These are phyloP conservation scores for Drosophila maculinotata DNA, from an alignment of 2,888 invertebrate genomes.

Conservation along the genomic window DNA sequence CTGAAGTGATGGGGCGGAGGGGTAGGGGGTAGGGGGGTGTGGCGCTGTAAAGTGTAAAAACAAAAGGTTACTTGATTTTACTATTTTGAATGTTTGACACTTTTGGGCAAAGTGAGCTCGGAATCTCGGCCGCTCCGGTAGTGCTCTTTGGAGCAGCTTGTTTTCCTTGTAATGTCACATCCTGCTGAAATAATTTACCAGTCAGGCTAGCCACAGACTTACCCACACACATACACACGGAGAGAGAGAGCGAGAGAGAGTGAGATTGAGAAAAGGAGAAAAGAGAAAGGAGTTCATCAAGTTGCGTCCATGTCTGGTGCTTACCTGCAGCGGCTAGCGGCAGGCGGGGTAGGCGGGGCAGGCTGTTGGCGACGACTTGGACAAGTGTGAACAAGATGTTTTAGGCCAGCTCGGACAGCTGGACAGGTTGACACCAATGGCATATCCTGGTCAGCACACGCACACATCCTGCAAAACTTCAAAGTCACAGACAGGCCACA, in stretches of 20 bases:
- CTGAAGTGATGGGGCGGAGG: no score
- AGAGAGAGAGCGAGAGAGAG: slow-evolving; percentile 4
- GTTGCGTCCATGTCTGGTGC: slow-evolving; percentile 29
- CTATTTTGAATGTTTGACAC: slow-evolving; percentile 85
- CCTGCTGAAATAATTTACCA: slow-evolving; percentile 78
- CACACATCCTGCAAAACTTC: slow-evolving; percentile 64
- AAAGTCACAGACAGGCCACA: slow-evolving; percentile 58
- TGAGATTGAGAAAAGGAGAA: neutral
- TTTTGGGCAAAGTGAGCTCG: slow-evolving; percentile 70
- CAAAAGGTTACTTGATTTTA: slow-evolving; percentile 84
- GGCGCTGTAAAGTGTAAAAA: slow-evolving; percentile 59
- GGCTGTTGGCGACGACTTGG: slow-evolving; percentile 58
- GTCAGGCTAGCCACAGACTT: slow-evolving; percentile 44
- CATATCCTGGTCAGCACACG: slow-evolving; percentile 65
- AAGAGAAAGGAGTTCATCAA: slow-evolving; percentile 46
- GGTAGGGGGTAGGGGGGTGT: neutral
- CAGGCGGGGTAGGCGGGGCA: neutral
- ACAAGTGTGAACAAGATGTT: slow-evolving; percentile 85
- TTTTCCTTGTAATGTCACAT: slow-evolving; percentile 78
- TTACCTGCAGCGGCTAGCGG: slow-evolving; percentile 27
- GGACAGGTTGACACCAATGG: slow-evolving; percentile 77
- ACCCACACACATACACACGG: slow-evolving; percentile 9
- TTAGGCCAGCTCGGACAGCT: slow-evolving; percentile 74
- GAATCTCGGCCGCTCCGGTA: slow-evolving; percentile 13
- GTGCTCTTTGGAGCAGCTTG: slow-evolving; percentile 66